A percentile compares a stretch with the other conserved stretches of the same genome.
Conservation (phyloP, 2,113 vertebrate genomes). For the Lucifuga dentata region DNA sequence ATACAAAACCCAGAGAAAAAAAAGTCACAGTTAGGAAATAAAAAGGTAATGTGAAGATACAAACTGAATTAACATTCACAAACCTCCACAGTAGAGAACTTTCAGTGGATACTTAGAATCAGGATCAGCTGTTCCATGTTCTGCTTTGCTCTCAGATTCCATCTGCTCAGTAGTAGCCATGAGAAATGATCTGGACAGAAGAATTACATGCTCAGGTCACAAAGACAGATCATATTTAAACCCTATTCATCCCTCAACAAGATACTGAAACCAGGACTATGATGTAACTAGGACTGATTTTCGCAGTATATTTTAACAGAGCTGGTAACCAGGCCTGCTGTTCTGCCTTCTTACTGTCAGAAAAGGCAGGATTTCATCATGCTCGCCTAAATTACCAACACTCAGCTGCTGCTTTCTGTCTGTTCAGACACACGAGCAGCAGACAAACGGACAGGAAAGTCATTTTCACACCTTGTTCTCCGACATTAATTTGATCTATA, state of each 20-base stretch:
- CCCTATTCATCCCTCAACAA: not conserved
- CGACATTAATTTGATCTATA: not conserved
- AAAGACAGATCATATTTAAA: not conserved
- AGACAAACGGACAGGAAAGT: too few relatives aligned
- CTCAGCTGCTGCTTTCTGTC: not conserved
- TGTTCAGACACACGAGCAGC: not conserved
- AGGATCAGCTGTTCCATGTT: slow-evolving; percentile 77
- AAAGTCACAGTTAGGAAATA: not conserved
- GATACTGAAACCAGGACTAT: too few relatives aligned
- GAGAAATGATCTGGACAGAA: slow-evolving; percentile 57
- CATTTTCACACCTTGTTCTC: too few relatives aligned
- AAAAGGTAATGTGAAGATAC: not conserved
- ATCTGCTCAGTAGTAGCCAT: slow-evolving; percentile 90
- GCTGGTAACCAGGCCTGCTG: too few relatives aligned
- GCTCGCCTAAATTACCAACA: slow-evolving; percentile 9
- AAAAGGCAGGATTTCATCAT: slow-evolving; percentile 42
- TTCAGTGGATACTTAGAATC: slow-evolving; percentile 90
- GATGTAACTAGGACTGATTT: too few relatives aligned
- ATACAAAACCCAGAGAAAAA: not conserved
- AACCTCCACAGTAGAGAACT: slow-evolving; percentile 97
- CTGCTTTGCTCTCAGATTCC: slow-evolving; percentile 87
- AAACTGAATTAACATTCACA: not conserved
- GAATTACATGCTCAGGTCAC: not conserved
- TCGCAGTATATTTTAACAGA: too few relatives aligned
- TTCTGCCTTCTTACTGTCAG: too few relatives aligned